Base-by-base conservation (phyloP, 2,113 vertebrate species). In the Coryphaenoides rupestris region DNA sequence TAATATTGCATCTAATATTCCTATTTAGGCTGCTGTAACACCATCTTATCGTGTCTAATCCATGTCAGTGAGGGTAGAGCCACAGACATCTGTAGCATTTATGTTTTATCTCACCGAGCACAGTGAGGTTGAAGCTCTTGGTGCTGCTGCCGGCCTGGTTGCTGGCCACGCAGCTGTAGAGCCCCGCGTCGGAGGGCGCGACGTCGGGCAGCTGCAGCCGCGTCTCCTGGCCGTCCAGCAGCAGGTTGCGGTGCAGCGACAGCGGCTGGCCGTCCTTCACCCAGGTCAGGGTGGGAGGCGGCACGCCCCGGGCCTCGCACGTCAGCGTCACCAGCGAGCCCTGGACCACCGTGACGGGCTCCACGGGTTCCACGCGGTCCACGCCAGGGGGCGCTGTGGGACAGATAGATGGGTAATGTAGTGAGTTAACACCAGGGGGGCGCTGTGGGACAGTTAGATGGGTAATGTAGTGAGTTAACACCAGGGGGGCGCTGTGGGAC, bases 111-210 rank as follows among this genome's bases (percentile, higher is more conserved):
- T 7, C 72, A 98, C 96, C 95, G 45, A 88, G 88, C 53, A 96
- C 92, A 0, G 90, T 90, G 61, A 97, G 92, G 66, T 80, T 93
- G 76, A 97, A 97, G 62, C 84, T 86, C 84, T 95, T 93, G 45
- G 91, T 93, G 56, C 89, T 92, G 77, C 93, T 92, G 4, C 95
- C 95, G 0, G 85, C 94, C 72, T 92, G 89, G n/a, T 93, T 98
- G 23, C 70, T 74, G 1, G 90, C 95, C 71, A 92, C 82, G 1
- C 96, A 98, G 47, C 92, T 92, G 78, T 98, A 98, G 46, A 92
- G 78, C 12, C 96, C 96, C 0, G 84, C 26, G 0, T 96, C 92
- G 0, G 65, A 62, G 0, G 55, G 61, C 0, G 64, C 76, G 56
- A 91, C 92, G 0, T 84, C 76, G 13, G 82, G 85, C 78, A 98